Conservation (phyloP, 2,113 vertebrate genomes). For the Passer montanus region DNA sequence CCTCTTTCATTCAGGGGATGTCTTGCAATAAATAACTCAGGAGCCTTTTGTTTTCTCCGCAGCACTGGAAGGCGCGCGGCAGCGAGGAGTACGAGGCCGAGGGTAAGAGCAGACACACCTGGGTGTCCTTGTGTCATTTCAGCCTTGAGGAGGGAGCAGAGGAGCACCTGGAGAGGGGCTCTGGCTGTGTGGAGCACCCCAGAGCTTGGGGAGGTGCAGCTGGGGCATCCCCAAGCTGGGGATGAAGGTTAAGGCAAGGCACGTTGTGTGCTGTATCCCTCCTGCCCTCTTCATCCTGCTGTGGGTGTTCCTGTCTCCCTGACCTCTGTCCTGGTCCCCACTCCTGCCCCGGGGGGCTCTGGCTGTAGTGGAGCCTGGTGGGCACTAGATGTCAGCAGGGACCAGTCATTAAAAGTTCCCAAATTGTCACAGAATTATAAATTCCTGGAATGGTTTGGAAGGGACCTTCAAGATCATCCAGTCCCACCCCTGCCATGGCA, state of each 20-base stretch:
- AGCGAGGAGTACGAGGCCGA: conserved; percentile 94
- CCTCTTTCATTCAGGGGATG: background rate
- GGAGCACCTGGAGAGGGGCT: background rate
- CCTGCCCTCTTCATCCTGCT: background rate
- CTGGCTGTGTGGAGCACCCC: background rate
- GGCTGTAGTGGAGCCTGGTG: background rate
- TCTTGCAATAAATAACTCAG: background rate
- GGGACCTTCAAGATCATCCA: background rate
- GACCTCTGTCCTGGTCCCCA: background rate
- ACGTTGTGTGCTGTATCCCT: accelerated
- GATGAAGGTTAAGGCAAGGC: accelerated
- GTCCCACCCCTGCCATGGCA: background rate
- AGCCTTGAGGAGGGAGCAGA: background rate
- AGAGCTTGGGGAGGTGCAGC: accelerated
- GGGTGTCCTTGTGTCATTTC: accelerated
- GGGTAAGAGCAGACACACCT: conserved; percentile 73
- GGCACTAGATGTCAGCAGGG: conserved; percentile 19
- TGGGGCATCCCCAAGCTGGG: background rate
- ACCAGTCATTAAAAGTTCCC: background rate
- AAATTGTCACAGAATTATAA: background rate
- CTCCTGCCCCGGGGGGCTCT: background rate
- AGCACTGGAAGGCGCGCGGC: conserved; percentile 84
- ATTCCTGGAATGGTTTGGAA: background rate
- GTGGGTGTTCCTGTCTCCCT: background rate
- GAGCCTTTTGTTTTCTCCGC: conserved; percentile 13